Evolutionary conservation across 1,140 invertebrate genomes (phyloP).

Genomic region (Muscidifurax raptorellus): DNA sequence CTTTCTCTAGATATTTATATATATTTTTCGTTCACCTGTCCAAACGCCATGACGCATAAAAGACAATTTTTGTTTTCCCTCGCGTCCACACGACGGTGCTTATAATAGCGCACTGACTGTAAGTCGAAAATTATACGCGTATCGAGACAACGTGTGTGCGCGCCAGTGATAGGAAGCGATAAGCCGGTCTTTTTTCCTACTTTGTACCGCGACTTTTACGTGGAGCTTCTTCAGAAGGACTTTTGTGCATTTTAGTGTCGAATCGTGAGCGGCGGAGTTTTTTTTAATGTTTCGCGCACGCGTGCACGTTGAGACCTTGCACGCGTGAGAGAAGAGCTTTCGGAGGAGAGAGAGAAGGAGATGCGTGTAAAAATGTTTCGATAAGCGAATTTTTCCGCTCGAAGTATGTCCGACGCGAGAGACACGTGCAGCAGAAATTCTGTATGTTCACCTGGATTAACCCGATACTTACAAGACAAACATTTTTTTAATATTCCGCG

Average conservation of each 20-base stretch:
- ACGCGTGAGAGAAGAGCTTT: background rate
- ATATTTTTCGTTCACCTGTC: background rate
- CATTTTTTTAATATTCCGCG: no score
- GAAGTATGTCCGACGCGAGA: background rate
- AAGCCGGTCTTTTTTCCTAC: slow-evolving; percentile 3
- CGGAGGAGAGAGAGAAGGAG: background rate
- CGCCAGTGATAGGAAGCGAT: slow-evolving; percentile 4
- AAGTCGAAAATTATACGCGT: background rate
- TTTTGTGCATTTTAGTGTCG: background rate
- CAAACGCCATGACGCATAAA: background rate
- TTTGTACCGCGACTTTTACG: background rate
- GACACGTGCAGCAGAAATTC: background rate
- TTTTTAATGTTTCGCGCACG: background rate
- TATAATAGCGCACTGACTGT: background rate
- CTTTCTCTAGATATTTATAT: background rate
- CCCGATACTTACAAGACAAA: no score
- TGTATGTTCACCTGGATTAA: background rate
- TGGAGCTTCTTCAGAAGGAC: background rate
- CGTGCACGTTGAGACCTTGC: background rate
- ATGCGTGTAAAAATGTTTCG: background rate
- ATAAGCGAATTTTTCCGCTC: background rate
- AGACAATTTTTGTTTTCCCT: background rate
- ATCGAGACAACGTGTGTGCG: background rate
- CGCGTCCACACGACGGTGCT: background rate
- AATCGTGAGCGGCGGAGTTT: background rate